These are phyloP conservation scores for Atta texana DNA, from an alignment of 1,140 invertebrate genomes.

Conservation along the genomic window DNA sequence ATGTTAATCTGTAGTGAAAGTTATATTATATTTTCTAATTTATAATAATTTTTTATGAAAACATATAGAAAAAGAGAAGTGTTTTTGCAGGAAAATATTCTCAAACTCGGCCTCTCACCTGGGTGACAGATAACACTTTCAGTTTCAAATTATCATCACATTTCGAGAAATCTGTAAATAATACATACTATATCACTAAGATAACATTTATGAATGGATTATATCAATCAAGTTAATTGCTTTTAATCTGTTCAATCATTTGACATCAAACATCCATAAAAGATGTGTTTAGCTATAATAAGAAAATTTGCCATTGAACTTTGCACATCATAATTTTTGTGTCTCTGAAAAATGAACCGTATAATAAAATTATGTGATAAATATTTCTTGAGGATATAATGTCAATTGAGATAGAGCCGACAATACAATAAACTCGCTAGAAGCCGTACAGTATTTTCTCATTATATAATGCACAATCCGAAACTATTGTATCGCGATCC, in stretches of 20 bases:
- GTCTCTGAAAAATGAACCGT: not conserved
- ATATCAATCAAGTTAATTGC: not conserved
- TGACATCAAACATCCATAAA: not conserved
- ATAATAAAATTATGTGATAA: constrained; percentile 22
- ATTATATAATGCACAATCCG: not conserved
- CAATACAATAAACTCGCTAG: constrained; percentile 14
- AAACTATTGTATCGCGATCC: constrained; percentile 19
- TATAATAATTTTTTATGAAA: not conserved
- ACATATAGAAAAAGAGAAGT: not conserved
- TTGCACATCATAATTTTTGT: not conserved
- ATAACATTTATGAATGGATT: constrained; percentile 5
- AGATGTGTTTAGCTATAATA: not conserved
- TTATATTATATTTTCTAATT: not conserved
- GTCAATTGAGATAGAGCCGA: not conserved
- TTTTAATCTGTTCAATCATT: constrained; percentile 11
- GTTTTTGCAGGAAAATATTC: not conserved
- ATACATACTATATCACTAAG: not conserved
- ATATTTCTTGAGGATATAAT: not conserved
- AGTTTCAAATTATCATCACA: constrained; percentile 1
- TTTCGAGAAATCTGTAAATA: constrained; percentile 1
- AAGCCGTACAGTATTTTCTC: constrained; percentile 68
- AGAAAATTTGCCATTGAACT: not conserved
- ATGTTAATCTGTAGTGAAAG: not conserved
- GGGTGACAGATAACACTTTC: not conserved
- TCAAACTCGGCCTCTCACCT: not conserved